Percentiles rank a stretch among this genome's conserved stretches.
Conservation (phyloP, 2,113 vertebrate species). For the Rhinolophus sinicus region DNA sequence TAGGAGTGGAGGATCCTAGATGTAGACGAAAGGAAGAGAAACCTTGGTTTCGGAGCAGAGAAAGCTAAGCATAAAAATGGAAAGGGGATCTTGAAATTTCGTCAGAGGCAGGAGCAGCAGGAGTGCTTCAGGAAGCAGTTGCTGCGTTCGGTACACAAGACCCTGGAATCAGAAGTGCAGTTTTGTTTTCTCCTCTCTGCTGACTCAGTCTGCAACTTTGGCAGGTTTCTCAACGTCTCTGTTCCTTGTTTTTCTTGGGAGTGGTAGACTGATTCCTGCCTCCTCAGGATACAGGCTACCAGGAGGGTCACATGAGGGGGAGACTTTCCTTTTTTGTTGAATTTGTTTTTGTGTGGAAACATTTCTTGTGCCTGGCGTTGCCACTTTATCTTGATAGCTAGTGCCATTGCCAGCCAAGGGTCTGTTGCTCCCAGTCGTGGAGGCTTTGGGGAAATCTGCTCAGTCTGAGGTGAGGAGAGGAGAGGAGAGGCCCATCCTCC, state of each 20-base stretch:
- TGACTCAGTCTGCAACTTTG: conserved; percentile 58
- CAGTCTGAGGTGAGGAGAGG: rapidly evolving
- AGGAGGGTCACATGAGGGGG: not conserved
- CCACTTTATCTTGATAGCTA: not conserved
- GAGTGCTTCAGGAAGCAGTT: not conserved
- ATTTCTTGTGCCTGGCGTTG: not conserved
- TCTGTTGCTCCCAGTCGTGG: not conserved
- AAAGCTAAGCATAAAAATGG: conserved; percentile 27
- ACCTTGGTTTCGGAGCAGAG: conserved; percentile 2
- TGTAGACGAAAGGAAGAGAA: conserved; percentile 30
- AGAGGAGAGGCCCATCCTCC: not conserved
- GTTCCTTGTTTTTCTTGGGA: conserved; percentile 56
- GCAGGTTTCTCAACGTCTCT: conserved; percentile 48
- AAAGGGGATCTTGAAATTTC: conserved; percentile 52
- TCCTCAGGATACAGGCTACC: not conserved
- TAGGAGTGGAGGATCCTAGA: not conserved
- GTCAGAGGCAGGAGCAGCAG: not conserved
- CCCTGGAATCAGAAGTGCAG: not conserved
- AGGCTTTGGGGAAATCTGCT: not conserved
- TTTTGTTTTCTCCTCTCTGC: conserved; percentile 24
- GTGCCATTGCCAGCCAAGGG: not conserved
- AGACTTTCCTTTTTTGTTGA: not conserved
- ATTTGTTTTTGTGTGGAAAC: not conserved
- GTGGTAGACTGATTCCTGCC: not conserved
- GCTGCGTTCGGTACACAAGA: not conserved